A percentile compares a stretch with the other conserved stretches of the same genome.
phyloP scores from a whole-genome alignment of 2,113 vertebrate species.

The Poecilia latipinna region DNA sequence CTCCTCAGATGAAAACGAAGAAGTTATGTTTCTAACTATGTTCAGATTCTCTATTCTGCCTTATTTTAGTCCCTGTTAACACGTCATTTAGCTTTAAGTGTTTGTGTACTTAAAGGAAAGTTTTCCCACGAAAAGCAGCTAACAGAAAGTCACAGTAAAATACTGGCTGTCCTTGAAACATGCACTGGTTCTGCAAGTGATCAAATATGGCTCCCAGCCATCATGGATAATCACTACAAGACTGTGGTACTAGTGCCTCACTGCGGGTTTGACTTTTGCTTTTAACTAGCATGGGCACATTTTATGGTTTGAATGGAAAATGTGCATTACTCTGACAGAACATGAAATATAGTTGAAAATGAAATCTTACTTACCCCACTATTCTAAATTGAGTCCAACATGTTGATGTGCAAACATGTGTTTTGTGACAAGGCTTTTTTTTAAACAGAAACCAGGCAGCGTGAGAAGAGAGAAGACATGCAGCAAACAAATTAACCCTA shows the following conservation, averaged over 20 bases:
- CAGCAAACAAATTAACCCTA: too few species aligned
- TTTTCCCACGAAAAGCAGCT: conserved; percentile 33
- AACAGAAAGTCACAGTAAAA: conserved; percentile 4
- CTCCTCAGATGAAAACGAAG: not conserved
- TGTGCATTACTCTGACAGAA: not conserved
- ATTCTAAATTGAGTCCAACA: too few species aligned
- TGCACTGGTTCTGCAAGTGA: conserved; percentile 46
- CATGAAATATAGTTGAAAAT: not conserved
- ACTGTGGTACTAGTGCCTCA: not conserved
- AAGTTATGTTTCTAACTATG: not conserved
- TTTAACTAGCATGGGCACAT: not conserved
- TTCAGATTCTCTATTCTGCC: not conserved
- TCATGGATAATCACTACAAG: conserved; percentile 65
- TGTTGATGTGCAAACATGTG: too few species aligned
- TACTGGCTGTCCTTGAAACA: not conserved
- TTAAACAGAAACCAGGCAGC: too few species aligned
- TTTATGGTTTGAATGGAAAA: not conserved
- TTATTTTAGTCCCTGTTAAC: not conserved
- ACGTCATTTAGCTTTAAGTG: conserved; percentile 10
- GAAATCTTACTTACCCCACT: too few species aligned
- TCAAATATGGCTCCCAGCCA: conserved; percentile 51
- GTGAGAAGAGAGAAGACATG: too few species aligned
- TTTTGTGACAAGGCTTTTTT: too few species aligned
- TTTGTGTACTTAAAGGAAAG: conserved; percentile 21
- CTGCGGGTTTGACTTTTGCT: not conserved